A percentile compares a stretch with the other conserved stretches of the same genome.
These are phyloP conservation scores for Hydrolagus affinis DNA, from an alignment of 2,113 vertebrate genomes.

Conservation along the genomic window DNA sequence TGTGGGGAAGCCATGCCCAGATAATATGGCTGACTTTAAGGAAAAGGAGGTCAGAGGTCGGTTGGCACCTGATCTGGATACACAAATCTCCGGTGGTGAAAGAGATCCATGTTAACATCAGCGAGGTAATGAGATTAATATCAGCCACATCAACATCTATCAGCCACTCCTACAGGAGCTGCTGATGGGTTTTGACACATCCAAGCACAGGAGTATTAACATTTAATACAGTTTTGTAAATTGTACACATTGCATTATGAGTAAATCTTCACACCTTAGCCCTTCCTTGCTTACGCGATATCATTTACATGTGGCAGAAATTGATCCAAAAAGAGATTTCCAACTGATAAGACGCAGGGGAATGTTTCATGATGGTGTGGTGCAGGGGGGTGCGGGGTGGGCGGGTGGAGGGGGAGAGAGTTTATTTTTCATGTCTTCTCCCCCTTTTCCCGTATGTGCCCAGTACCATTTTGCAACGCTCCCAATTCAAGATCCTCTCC, in stretches of 20 bases:
- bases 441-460: too few relatives aligned
- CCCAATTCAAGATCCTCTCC: too few relatives aligned
- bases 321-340: too few relatives aligned
- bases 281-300: too few relatives aligned
- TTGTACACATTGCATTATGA: conserved; percentile 7
- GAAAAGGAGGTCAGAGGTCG: background rate
- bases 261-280: background rate
- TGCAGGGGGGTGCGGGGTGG: too few relatives aligned
- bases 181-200: conserved; percentile 5
- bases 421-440: too few relatives aligned
- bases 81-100: background rate
- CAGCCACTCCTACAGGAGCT: background rate
- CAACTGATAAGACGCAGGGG: too few relatives aligned
- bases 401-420: too few relatives aligned
- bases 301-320: too few relatives aligned
- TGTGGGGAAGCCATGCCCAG: background rate
- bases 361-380: too few relatives aligned
- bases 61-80: background rate
- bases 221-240: conserved; percentile 14
- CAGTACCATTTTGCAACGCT: too few relatives aligned
- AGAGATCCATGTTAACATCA: background rate
- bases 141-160: conserved; percentile 2
- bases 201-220: conserved; percentile 1
- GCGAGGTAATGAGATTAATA: conserved; percentile 17
- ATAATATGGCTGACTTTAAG: background rate